Conservation (phyloP, 2,888 invertebrate genomes). For the Xestia c-nigrum region DNA sequence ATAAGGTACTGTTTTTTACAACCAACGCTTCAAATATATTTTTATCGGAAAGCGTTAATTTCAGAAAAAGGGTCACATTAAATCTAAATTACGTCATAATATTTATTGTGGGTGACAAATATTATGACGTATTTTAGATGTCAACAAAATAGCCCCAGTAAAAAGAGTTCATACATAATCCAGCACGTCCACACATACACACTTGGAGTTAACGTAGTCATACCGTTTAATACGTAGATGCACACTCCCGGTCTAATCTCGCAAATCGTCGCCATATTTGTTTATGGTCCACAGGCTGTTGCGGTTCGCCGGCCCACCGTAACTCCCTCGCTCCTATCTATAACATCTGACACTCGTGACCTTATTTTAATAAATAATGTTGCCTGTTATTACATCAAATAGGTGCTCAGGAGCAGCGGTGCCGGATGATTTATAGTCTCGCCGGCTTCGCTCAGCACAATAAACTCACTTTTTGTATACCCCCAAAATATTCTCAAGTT, state of each 20-base stretch:
- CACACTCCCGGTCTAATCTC: conserved; percentile 49
- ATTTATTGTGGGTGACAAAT: conserved; percentile 11
- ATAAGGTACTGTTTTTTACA: background rate
- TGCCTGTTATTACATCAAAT: conserved; percentile 82
- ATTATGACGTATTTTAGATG: conserved; percentile 29
- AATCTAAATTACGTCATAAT: conserved; percentile 16
- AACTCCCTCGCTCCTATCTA: conserved; percentile 61
- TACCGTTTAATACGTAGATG: conserved; percentile 57
- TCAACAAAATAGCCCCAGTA: conserved; percentile 37
- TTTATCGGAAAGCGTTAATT: background rate
- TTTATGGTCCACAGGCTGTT: conserved; percentile 52
- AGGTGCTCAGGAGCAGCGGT: conserved; percentile 82
- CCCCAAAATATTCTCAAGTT: conserved; percentile 64
- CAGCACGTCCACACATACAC: conserved; percentile 7
- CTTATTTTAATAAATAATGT: conserved; percentile 81
- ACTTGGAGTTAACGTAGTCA: conserved; percentile 42
- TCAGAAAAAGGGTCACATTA: background rate
- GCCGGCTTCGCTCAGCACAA: conserved; percentile 65
- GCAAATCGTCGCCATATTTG: conserved; percentile 56
- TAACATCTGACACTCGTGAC: conserved; percentile 69
- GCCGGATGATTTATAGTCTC: conserved; percentile 77
- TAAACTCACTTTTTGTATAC: conserved; percentile 76
- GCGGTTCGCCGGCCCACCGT: conserved; percentile 53
- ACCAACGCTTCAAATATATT: background rate
- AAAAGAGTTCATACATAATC: conserved; percentile 43